Percentiles rank a stretch among this genome's conserved stretches.
Conservation (phyloP, 2,113 vertebrate genomes). For the Sinocyclocheilus anshuiensis region DNA sequence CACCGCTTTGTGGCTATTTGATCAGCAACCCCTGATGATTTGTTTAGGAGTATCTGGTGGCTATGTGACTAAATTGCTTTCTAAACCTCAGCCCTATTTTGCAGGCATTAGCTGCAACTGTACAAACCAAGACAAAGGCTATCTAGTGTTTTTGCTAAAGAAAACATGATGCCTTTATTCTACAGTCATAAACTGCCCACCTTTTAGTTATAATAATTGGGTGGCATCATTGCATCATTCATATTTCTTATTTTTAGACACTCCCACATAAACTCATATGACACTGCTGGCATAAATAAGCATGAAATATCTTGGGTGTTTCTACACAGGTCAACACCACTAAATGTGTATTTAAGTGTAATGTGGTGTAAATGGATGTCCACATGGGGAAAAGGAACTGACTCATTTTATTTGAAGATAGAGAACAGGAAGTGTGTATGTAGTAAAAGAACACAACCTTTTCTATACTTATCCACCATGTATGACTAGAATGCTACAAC, state of each 20-base stretch:
- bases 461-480: not conserved
- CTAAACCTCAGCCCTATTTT: not conserved
- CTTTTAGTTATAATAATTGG: not conserved
- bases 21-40: not conserved
- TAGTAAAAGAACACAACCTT: not conserved
- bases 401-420: slow-evolving; percentile 78
- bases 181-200: not conserved
- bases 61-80: not conserved
- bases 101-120: not conserved
- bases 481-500: not conserved
- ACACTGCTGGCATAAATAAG: not conserved
- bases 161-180: not conserved
- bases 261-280: not conserved
- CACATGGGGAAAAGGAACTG: slow-evolving; percentile 74
- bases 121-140: not conserved
- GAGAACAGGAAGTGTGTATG: slow-evolving; percentile 75
- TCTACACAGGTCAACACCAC: not conserved
- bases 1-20: slow-evolving; percentile 13
- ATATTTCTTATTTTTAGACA: not conserved
- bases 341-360: slow-evolving; percentile 67
- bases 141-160: not conserved
- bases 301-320: not conserved
- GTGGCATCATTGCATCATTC: not conserved
- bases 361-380: slow-evolving; percentile 53
- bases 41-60: not conserved